Base-by-base conservation (phyloP, 1,140 invertebrate species). In the Scaptomyza graminum region DNA sequence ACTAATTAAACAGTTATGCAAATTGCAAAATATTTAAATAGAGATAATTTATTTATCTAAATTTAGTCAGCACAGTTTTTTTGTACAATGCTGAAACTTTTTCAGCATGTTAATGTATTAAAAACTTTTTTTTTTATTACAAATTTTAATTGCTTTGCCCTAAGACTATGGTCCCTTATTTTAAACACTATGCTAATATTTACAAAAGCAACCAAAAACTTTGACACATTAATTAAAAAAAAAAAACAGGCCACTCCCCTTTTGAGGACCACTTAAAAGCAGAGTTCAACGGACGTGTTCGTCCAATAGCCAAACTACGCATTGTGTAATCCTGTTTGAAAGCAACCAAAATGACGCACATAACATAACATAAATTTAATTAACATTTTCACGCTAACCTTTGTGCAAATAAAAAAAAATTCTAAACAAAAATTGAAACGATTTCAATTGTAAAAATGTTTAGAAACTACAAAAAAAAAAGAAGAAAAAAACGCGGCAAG, bases 321-420 rank as follows among this genome's bases (percentile, higher is more conserved):
- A 61, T 69, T 85, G 87, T 54, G 66, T 60, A 51, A 65, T 57
- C 51, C 49, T 51, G 63, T 49, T 52, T 61, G 31, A 59, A 59
- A 49, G 43, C 49, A 44, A 54, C 12, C 22, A 54, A 87, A 82
- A 82, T 82, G 71, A 72, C 82, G 82, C 82, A 78, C 46, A n/a
- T n/a, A n/a, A n/a, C n/a, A n/a, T 79, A 75, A 78, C 67, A 81
- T 64, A 76, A 69, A 72, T 82, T 82, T 79, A 82, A 87, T 87
- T 87, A 88, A 68, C 78, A 79, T 88, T 76, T 85, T 76, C 74
- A 64, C 78, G 50, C 64, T 56, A 51, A 16, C 39, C 50, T 39
- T 12, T 22, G 4, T 22, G 25, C 11, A 22, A 41, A 51, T 62
- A 62, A 47, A 56, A 51, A 65, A 62, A 47, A 56, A 31, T 72